Percentiles rank a stretch among this genome's conserved stretches.
Conservation (phyloP, 2,113 vertebrate genomes). For the Caranx melampygus region DNA sequence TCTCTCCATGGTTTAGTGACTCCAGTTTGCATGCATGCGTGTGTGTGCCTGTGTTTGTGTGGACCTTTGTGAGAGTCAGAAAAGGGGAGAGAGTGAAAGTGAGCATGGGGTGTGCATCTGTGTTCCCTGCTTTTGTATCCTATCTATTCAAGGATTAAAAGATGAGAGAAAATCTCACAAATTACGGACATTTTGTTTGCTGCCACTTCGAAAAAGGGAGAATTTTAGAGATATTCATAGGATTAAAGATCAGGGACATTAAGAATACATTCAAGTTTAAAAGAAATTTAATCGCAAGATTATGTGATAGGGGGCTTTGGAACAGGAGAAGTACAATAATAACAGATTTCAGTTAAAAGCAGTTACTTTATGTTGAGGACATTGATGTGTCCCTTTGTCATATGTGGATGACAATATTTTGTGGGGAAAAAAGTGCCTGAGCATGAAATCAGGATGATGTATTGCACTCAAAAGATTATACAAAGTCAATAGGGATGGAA, state of each 20-base stretch:
- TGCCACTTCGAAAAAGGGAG: slow-evolving; percentile 7
- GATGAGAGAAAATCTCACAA: slow-evolving; percentile 42
- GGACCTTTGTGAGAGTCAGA: slow-evolving; percentile 30
- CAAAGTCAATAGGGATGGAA: background rate
- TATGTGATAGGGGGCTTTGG: slow-evolving; percentile 4
- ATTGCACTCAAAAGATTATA: slow-evolving; percentile 46
- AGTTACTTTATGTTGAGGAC: background rate
- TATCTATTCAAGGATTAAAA: slow-evolving; percentile 53
- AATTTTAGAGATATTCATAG: slow-evolving; percentile 27
- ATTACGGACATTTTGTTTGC: slow-evolving; percentile 29
- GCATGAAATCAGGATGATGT: slow-evolving; percentile 25
- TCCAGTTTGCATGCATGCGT: slow-evolving; percentile 53
- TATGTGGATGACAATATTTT: slow-evolving; percentile 2
- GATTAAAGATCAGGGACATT: slow-evolving; percentile 49
- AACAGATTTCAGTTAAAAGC: slow-evolving; percentile 20
- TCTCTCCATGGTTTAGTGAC: slow-evolving; percentile 70
- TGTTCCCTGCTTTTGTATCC: slow-evolving; percentile 36
- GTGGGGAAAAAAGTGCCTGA: background rate
- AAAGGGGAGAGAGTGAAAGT: slow-evolving; percentile 39
- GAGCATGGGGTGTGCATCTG: slow-evolving; percentile 48
- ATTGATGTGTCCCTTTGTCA: background rate
- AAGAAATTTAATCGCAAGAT: slow-evolving; percentile 28
- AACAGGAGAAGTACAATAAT: background rate
- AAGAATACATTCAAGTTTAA: slow-evolving; percentile 21
- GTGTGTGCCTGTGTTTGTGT: slow-evolving; percentile 27